These are phyloP conservation scores for Pteromalus puparum DNA, from an alignment of 1,140 invertebrate species.

Conservation along the genomic window DNA sequence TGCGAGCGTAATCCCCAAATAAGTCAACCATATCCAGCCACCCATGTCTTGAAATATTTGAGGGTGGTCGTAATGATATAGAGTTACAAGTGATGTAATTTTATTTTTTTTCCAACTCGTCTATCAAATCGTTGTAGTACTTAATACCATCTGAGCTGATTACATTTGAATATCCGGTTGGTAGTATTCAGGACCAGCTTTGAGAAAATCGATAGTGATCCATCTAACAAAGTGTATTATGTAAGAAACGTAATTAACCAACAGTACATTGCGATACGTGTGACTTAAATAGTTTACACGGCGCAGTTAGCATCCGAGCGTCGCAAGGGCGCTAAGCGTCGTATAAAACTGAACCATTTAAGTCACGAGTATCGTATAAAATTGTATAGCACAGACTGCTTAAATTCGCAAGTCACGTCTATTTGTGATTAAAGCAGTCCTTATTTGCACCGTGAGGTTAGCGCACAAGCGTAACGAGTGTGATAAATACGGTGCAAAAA, in stretches of 20 bases:
- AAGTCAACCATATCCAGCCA: slow-evolving; percentile 79
- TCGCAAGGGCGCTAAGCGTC: too few species aligned
- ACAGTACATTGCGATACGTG: too few species aligned
- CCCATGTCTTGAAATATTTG: slow-evolving; percentile 77
- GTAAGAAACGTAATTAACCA: neutral
- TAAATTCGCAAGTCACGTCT: too few species aligned
- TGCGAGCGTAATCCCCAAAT: slow-evolving; percentile 75
- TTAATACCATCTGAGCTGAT: slow-evolving; percentile 75
- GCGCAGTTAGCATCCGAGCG: too few species aligned
- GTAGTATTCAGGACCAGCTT: slow-evolving; percentile 78
- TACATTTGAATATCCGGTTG: slow-evolving; percentile 76
- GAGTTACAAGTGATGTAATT: slow-evolving; percentile 75
- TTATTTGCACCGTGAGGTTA: too few species aligned
- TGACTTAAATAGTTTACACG: too few species aligned
- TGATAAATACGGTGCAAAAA: too few species aligned
- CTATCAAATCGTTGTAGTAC: slow-evolving; percentile 78
- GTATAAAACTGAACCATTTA: too few species aligned
- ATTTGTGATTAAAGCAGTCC: too few species aligned
- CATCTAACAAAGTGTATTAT: slow-evolving; percentile 52
- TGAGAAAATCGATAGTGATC: slow-evolving; percentile 78
- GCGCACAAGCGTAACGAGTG: too few species aligned
- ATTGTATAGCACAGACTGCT: too few species aligned
- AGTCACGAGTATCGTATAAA: too few species aligned
- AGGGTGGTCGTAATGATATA: slow-evolving; percentile 78
- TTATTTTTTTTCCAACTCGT: slow-evolving; percentile 74